Conservation (phyloP, 2,888 invertebrate genomes). For the Ectemnius continuus region DNA sequence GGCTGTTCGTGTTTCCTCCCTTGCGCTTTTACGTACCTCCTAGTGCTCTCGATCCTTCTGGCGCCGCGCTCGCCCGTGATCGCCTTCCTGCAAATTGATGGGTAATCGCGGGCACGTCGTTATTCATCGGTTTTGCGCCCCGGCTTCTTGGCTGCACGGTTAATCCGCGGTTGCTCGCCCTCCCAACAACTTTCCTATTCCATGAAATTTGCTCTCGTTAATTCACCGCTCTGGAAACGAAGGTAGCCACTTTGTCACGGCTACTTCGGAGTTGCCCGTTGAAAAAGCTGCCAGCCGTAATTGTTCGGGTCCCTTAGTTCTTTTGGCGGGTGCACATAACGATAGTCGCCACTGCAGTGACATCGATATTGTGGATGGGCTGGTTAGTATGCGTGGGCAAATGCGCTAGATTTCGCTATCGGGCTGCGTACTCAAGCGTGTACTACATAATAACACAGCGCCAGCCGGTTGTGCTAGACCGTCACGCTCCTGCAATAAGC, state of each 20-base stretch:
- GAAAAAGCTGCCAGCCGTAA: too few relatives aligned
- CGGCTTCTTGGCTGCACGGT: too few relatives aligned
- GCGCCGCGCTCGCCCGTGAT: background rate
- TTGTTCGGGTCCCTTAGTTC: too few relatives aligned
- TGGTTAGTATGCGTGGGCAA: constrained; percentile 8
- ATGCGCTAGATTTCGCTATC: constrained; percentile 16
- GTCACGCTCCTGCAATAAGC: constrained; percentile 7
- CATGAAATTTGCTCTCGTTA: too few relatives aligned
- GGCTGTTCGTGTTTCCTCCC: constrained; percentile 25
- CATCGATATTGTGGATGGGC: background rate
- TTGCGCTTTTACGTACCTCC: background rate
- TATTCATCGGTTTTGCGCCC: too few relatives aligned
- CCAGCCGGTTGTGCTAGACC: constrained; percentile 1
- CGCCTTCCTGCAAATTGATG: background rate
- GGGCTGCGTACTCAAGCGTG: constrained; percentile 15
- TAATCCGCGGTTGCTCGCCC: background rate
- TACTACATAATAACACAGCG: constrained; percentile 27
- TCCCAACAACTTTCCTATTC: background rate
- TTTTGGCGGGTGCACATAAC: too few relatives aligned
- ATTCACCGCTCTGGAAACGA: too few relatives aligned
- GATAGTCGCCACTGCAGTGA: too few relatives aligned
- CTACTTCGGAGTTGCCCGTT: too few relatives aligned
- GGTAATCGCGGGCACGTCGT: too few relatives aligned
- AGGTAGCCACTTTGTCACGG: too few relatives aligned
- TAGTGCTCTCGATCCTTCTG: background rate